Base-by-base conservation (phyloP, 2,888 invertebrate genomes). In the Microplitis manilae region DNA sequence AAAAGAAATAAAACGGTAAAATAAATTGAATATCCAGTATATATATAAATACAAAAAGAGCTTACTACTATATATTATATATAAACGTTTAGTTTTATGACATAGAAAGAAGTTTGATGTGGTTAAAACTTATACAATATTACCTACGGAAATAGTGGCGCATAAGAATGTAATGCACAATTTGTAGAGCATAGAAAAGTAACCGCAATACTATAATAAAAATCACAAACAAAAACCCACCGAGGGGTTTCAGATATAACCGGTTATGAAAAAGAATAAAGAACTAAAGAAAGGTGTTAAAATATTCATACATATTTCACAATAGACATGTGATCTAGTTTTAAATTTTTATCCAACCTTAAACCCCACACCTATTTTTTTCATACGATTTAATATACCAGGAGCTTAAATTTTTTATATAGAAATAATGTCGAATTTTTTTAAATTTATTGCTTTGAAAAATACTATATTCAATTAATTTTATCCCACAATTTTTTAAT, bases 171-270 rank as follows among this genome's bases (percentile, higher is more conserved):
- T 20, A 30, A 39, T 69, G 76, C 50, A 65, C 69, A 76, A 76
- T 76, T 71, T 75, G 61, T 76, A 68, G 67, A 38, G 72, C 65
- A 76, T 71, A 76, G 67, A 67, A 40, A 67, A 76, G 65, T 76
- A 67, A 39, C 72, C 67, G 67, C 71, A 76, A 72, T 59, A 59
- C 71, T 67, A 72, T 76, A 30, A 17, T 38, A 70, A 75, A 70
- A 76, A 50, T 50, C 50, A 50, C 50, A 50, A 50, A 50, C 50
- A 50, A 50, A 50, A 50, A 50, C 50, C 30, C 13, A 50, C 50
- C 50, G 30, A 50, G 50, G 50, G 50, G 50, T 50, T 50, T 50
- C 50, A 50, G 13, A 50, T 50, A 50, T 50, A 50, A 50, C 50
- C 7, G 50, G 50, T 50, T 50, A 50, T 9, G 13, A 50, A 50